Conservation (phyloP, 37 sponge, comb jelly and placozoan genomes). For the Eunapius fragilis region DNA sequence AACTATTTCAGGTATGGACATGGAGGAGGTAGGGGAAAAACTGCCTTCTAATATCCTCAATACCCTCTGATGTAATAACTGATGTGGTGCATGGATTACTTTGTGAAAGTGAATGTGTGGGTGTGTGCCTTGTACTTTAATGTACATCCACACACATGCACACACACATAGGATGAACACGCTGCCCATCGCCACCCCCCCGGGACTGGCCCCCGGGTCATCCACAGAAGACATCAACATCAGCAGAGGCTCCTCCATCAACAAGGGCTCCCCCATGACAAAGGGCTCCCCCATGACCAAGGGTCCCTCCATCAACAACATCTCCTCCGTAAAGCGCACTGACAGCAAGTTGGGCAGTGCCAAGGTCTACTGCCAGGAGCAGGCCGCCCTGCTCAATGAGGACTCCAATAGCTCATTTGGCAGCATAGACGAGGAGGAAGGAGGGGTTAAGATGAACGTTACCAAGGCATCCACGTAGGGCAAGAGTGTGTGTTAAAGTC, state of each 20-base stretch:
- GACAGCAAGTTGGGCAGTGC: neutral
- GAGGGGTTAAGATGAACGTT: neutral
- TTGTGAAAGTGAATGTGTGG: no score
- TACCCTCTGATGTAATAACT: no score
- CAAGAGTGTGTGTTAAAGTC: no score
- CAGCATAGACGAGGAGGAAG: neutral
- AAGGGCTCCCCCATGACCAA: neutral
- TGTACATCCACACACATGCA: no score
- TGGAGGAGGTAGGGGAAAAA: neutral
- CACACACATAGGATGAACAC: neutral
- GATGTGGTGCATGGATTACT: no score
- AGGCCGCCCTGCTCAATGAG: neutral
- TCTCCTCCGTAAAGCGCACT: neutral
- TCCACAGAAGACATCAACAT: neutral
- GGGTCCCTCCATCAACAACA: neutral
- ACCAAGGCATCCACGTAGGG: neutral
- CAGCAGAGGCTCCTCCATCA: neutral
- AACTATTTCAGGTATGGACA: slow-evolving; percentile 66
- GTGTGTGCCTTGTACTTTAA: no score
- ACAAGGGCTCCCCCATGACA: no score
- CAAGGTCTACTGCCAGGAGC: neutral
- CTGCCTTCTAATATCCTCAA: no score
- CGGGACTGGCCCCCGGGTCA: neutral
- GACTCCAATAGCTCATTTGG: neutral
- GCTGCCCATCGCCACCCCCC: neutral